phyloP scores from a whole-genome alignment of 2,888 invertebrate species.

The Campopleginae sp. region DNA sequence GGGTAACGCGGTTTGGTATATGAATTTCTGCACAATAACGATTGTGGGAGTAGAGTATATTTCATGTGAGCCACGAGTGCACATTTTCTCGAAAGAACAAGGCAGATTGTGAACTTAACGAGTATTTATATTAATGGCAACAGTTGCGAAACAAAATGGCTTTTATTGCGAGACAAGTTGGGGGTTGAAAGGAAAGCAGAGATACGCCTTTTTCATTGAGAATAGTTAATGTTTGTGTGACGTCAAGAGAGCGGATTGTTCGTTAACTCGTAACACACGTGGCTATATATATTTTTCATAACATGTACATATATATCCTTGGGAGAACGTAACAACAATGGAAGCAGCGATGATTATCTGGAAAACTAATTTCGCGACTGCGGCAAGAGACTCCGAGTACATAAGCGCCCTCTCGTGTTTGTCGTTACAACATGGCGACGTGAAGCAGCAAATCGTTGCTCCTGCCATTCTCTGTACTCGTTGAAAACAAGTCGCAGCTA shows the following conservation, averaged over 20 bases:
- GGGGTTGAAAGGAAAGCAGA: neutral
- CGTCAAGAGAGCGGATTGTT: slow-evolving; percentile 12
- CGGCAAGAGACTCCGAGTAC: slow-evolving; percentile 68
- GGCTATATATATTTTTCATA: neutral
- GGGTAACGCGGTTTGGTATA: slow-evolving; percentile 49
- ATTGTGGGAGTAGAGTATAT: slow-evolving; percentile 27
- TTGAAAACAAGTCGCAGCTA: slow-evolving; percentile 66
- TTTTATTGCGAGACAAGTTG: neutral
- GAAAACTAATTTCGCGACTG: slow-evolving; percentile 84
- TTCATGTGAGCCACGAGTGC: slow-evolving; percentile 54
- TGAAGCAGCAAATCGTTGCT: slow-evolving; percentile 45
- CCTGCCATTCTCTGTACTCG: neutral
- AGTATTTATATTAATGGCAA: slow-evolving; percentile 2
- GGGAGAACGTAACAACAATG: slow-evolving; percentile 80
- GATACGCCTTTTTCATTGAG: slow-evolving; percentile 29
- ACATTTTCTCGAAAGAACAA: slow-evolving; percentile 55
- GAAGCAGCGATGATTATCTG: slow-evolving; percentile 83
- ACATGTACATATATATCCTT: slow-evolving; percentile 21
- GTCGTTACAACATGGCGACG: slow-evolving; percentile 64
- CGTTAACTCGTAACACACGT: neutral
- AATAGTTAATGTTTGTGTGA: slow-evolving; percentile 4
- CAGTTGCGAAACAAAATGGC: slow-evolving; percentile 2
- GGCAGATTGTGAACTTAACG: slow-evolving; percentile 43
- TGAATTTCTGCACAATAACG: slow-evolving; percentile 48
- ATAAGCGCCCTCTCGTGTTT: slow-evolving; percentile 52